Evolutionary conservation across 2,888 invertebrate species (phyloP).

Genomic region (Rugalucina vietnamica): DNA sequence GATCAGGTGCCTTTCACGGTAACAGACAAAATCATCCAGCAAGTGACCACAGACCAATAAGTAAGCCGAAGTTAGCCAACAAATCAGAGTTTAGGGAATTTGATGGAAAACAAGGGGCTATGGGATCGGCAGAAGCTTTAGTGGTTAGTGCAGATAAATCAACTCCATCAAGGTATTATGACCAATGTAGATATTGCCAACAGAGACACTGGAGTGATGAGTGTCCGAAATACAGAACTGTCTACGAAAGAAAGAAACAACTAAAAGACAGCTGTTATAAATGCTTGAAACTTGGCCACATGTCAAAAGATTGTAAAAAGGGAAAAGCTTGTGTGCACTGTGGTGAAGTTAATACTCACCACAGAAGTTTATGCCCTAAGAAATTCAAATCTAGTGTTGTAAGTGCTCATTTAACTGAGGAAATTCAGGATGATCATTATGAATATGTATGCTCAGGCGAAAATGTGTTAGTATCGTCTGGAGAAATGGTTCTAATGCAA

Average conservation of each 20-base stretch:
- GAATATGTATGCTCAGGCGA: too few species aligned
- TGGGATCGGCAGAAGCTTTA: constrained; percentile 3
- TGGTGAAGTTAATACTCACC: constrained; percentile 29
- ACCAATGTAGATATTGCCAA: constrained; percentile 17
- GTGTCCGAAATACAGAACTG: constrained; percentile 27
- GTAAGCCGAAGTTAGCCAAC: too few species aligned
- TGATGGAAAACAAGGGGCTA: too few species aligned
- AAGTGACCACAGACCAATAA: too few species aligned
- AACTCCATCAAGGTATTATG: neutral
- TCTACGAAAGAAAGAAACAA: constrained; percentile 14
- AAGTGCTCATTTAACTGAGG: neutral
- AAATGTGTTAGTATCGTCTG: constrained; percentile 18
- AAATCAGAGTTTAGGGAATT: too few species aligned
- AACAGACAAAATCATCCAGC: too few species aligned
- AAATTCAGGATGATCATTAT: too few species aligned
- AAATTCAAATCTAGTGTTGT: constrained; percentile 12
- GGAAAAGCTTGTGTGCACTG: constrained; percentile 25
- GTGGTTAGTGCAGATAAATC: neutral
- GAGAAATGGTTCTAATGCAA: constrained; percentile 35
- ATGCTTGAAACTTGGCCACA: constrained; percentile 18
- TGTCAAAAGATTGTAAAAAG: constrained; percentile 11
- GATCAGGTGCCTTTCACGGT: too few species aligned
- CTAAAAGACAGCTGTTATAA: constrained; percentile 25
- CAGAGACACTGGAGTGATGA: constrained; percentile 29
- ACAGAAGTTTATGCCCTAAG: constrained; percentile 27